Evolutionary conservation across 2,888 invertebrate genomes (phyloP).

Genomic region (Cataglyphis cursor): DNA sequence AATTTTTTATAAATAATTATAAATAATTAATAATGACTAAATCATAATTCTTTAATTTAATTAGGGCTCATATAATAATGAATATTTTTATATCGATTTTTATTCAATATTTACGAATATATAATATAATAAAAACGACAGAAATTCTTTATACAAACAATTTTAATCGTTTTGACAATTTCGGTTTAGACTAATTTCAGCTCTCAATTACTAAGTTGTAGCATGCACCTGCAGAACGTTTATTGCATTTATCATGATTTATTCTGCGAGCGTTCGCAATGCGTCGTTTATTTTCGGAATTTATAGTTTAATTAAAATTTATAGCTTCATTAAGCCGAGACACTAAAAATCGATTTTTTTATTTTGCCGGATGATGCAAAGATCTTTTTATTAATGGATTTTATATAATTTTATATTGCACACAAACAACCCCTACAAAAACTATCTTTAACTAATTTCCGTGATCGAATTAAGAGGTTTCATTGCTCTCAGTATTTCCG

Average conservation of each 20-base stretch:
- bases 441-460: slow-evolving; percentile 33
- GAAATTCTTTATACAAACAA: not conserved
- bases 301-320: slow-evolving; percentile 7
- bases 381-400: slow-evolving; percentile 29
- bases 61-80: not conserved
- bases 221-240: not conserved
- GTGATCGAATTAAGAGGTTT: slow-evolving; percentile 46
- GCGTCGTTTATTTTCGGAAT: slow-evolving; percentile 7
- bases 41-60: not conserved
- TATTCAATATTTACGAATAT: not conserved
- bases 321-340: slow-evolving; percentile 3
- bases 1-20: slow-evolving; percentile 7
- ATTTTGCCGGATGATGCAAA: slow-evolving; percentile 8
- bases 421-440: slow-evolving; percentile 15
- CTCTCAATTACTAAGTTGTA: not conserved
- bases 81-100: not conserved
- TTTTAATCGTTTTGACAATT: not conserved
- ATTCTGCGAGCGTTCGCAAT: not conserved
- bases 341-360: slow-evolving; percentile 23
- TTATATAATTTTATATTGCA: slow-evolving; percentile 19
- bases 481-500: slow-evolving; percentile 30
- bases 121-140: not conserved
- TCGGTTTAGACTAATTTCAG: not conserved
- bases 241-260: slow-evolving; percentile 3
- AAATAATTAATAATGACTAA: slow-evolving; percentile 1